Percentiles rank a stretch among this genome's conserved stretches.
phyloP scores from a whole-genome alignment of 2,888 invertebrate genomes.

The Meteorus colon region DNA sequence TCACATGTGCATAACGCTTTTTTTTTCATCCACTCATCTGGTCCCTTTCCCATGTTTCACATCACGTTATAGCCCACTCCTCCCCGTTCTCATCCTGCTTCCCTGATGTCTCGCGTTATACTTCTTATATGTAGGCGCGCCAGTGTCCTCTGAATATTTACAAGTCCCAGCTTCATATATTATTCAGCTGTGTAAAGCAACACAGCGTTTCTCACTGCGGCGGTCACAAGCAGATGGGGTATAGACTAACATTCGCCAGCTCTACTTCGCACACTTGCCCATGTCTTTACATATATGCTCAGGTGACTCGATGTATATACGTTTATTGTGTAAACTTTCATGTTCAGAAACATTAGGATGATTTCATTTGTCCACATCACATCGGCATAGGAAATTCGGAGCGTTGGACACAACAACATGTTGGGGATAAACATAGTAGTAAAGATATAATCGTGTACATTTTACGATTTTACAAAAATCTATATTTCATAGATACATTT shows the following conservation, averaged over 20 bases:
- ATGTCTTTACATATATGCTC: neutral
- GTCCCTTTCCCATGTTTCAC: neutral
- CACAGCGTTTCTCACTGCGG: constrained; percentile 51
- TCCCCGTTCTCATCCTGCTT: neutral
- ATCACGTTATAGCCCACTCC: neutral
- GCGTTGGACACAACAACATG: neutral
- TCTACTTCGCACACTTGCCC: neutral
- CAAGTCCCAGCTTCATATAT: constrained; percentile 61
- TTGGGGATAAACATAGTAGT: constrained; percentile 4
- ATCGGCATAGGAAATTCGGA: neutral
- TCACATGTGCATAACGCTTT: neutral
- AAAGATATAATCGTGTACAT: neutral
- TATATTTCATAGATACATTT: neutral
- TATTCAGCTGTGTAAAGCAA: constrained; percentile 57
- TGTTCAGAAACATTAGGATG: constrained; percentile 15
- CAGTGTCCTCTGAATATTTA: constrained; percentile 65
- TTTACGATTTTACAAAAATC: neutral
- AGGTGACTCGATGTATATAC: neutral
- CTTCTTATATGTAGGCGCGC: constrained; percentile 31
- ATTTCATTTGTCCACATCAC: constrained; percentile 27
- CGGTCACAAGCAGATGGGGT: constrained; percentile 45
- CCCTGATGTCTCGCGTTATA: neutral
- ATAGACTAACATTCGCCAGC: neutral
- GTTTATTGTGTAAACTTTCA: neutral
- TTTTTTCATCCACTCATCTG: neutral